A percentile compares a stretch with the other conserved stretches of the same genome.
phyloP scores from a whole-genome alignment of 2,888 invertebrate species.

The Malthinus seriepunctatus region DNA sequence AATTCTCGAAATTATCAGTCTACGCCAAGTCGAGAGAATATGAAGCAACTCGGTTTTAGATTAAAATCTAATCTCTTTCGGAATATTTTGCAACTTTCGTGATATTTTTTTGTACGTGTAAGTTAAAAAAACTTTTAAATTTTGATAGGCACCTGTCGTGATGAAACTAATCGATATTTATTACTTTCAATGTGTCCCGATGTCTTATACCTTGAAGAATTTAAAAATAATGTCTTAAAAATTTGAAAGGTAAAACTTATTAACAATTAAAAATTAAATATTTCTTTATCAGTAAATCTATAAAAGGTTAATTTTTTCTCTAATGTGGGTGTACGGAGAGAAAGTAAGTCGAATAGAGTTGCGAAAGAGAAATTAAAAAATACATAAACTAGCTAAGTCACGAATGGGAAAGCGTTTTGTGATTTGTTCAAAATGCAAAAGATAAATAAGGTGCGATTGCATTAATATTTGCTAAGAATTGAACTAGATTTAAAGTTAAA shows the following conservation, averaged over 20 bases:
- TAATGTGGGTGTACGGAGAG: conserved; percentile 26
- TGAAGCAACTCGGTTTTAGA: no score
- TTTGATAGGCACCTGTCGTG: conserved; percentile 15
- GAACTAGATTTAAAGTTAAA: conserved; percentile 14
- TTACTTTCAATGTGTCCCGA: no score
- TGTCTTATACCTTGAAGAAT: no score
- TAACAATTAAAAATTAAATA: conserved; percentile 1
- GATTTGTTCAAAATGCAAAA: conserved; percentile 25
- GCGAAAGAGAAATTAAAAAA: conserved; percentile 32
- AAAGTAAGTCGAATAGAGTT: conserved; percentile 25
- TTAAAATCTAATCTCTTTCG: no score
- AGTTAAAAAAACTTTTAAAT: background rate
- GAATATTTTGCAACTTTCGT: no score
- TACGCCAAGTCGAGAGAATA: no score
- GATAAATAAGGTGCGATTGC: conserved; percentile 20
- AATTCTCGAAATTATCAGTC: no score
- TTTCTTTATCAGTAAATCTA: conserved; percentile 7
- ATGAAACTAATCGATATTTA: background rate
- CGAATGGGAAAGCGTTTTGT: conserved; percentile 29
- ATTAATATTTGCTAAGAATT: conserved; percentile 12
- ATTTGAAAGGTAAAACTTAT: conserved; percentile 1
- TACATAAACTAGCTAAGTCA: conserved; percentile 26
- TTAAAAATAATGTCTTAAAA: background rate
- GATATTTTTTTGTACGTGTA: no score
- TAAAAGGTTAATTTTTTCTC: conserved; percentile 10